Evolutionary conservation across 2,888 invertebrate species (phyloP).

Genomic region (Prenolepis imparis): DNA sequence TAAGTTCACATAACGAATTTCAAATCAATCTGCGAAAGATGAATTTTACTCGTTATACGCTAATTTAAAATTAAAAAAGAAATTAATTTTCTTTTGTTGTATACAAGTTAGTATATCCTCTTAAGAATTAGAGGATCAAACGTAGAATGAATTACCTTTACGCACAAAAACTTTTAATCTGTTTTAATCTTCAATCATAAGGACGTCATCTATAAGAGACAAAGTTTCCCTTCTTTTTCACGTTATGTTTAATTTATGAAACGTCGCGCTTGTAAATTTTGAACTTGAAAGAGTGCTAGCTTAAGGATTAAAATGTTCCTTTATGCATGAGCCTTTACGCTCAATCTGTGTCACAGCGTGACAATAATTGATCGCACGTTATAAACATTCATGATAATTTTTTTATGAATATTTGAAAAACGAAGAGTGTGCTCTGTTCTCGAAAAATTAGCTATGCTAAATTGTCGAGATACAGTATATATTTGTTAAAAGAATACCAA

Average conservation of each 20-base stretch:
- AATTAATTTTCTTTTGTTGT: not conserved
- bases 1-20: not conserved
- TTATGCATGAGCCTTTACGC: conserved; percentile 18
- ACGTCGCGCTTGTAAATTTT: conserved; percentile 9
- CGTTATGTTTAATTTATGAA: conserved; percentile 48
- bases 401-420: not conserved
- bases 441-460: not conserved
- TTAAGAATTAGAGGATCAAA: not conserved
- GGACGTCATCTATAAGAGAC: not conserved
- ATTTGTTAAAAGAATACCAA: not conserved
- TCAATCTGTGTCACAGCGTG: not conserved
- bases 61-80: not conserved
- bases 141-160: not conserved
- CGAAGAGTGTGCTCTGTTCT: not conserved
- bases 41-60: not conserved
- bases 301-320: conserved; percentile 33
- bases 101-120: not conserved
- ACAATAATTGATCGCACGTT: conserved; percentile 21
- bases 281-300: conserved; percentile 1
- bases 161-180: conserved; percentile 13
- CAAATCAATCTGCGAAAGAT: not conserved
- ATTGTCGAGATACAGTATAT: not conserved
- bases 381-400: not conserved
- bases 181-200: not conserved
- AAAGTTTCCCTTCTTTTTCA: conserved; percentile 30